Percentiles rank a stretch among this genome's conserved stretches.
phyloP scores from a whole-genome alignment of 2,797 vertebrate genomes.

The Coendou prehensilis region DNA sequence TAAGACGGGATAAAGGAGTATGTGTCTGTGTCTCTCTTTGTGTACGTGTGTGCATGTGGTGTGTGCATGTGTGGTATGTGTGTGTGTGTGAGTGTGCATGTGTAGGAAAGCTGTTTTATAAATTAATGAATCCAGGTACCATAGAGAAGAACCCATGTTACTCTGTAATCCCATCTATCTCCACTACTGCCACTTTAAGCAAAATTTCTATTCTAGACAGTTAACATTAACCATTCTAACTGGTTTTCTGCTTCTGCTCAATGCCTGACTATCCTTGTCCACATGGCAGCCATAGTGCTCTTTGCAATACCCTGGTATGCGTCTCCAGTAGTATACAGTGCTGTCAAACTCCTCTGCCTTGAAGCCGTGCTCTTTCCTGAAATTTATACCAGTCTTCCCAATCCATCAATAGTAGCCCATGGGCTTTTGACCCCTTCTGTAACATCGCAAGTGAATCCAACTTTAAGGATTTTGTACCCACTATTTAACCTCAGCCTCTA shows the following conservation, averaged over 20 bases:
- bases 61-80: not conserved
- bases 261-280: not conserved
- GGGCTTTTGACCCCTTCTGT: not conserved
- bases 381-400: no score
- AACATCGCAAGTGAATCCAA: not conserved
- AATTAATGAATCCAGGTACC: not conserved
- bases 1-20: not conserved
- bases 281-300: not conserved
- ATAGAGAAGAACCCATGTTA: not conserved
- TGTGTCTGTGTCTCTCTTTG: not conserved
- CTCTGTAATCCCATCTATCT: not conserved
- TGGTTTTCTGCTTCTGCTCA: not conserved
- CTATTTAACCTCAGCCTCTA: not conserved
- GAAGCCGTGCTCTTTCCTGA: not conserved
- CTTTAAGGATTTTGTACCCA: not conserved
- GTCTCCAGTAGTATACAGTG: rapidly evolving
- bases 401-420: not conserved
- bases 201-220: not conserved
- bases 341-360: not conserved
- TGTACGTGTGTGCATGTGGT: not conserved
- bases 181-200: not conserved
- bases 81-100: not conserved
- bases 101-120: no score
- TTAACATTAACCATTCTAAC: not conserved
- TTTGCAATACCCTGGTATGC: not conserved